Evolutionary conservation across 2,113 vertebrate species (phyloP).

Genomic region (Fukomys damarensis): DNA sequence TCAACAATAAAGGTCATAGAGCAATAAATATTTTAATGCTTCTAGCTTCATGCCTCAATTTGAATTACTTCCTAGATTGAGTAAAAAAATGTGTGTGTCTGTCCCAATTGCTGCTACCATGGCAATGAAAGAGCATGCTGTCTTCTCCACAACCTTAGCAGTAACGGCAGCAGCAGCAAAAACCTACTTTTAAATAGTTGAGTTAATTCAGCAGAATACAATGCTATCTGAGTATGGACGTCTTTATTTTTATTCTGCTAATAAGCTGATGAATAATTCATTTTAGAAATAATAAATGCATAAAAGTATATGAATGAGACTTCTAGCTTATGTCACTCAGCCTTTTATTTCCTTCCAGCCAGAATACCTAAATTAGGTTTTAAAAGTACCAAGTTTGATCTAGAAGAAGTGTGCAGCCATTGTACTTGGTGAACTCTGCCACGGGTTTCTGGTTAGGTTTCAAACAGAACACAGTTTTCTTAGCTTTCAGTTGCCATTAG

Average conservation of each 20-base stretch:
- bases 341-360: fast-evolving
- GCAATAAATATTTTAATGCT: slow-evolving; percentile 66
- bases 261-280: background rate
- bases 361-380: background rate
- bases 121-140: background rate
- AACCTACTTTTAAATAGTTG: background rate
- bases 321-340: background rate
- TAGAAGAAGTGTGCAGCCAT: background rate
- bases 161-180: background rate
- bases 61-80: slow-evolving; percentile 56
- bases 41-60: slow-evolving; percentile 45
- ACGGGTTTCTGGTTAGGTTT: background rate
- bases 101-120: background rate
- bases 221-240: background rate
- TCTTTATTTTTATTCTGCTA: slow-evolving; percentile 54
- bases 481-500: background rate
- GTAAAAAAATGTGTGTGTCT: background rate
- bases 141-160: background rate
- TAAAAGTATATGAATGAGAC: background rate
- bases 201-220: slow-evolving; percentile 26
- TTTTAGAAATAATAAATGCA: slow-evolving; percentile 28
- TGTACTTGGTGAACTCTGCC: background rate
- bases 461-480: background rate
- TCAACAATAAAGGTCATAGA: slow-evolving; percentile 28
- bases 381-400: background rate